Evolutionary conservation across 2,888 invertebrate species (phyloP), one percentile per base, ranked within the genome.

Genomic region (Andrena camellia): DNA sequence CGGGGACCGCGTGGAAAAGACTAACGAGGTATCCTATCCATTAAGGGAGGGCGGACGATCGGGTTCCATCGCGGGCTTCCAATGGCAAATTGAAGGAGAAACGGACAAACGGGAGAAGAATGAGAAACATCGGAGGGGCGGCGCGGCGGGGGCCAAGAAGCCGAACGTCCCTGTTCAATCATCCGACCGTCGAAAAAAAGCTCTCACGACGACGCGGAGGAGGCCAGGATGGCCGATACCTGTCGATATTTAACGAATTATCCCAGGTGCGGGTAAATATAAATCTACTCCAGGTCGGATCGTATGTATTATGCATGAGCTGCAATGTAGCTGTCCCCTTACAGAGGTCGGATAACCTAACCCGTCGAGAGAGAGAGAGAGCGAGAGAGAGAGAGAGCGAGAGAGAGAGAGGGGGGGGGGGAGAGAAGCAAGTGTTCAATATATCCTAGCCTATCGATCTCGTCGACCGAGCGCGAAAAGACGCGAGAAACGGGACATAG

Each of bases 191-290:
- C 72, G 75, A 76, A 80, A 83, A 86, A 84, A 79, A 77, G 71
- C 73, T 29, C 69, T 57, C 57, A 57, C 23, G 23, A 3, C 23
- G 57, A 17, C 59, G 59, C 68, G 80, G 73, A 67, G 66, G 77
- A 72, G 42, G 64, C 71, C 33, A 66, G 81, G 23, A 20, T 10
- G 23, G 23, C 57, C 80, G 67, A 68, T 88, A 78, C 73, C 87
- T 85, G 87, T 88, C 89, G 89, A 88, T 88, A 88, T 89, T 89
- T 89, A 89, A 89, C 83, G 89, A 89, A 89, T 89, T 89, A 89
- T 89, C 89, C 78, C 82, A 75, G 84, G 78, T 75, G 79, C 79
- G 84, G 88, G 86, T 89, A 90, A 90, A 90, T 90, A 90, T 90
- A 90, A 90, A 89, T 89, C 88, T 86, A 89, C 86, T 86, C 86